Base-by-base conservation (phyloP, 2,888 invertebrate species). In the Melitaea athalia region DNA sequence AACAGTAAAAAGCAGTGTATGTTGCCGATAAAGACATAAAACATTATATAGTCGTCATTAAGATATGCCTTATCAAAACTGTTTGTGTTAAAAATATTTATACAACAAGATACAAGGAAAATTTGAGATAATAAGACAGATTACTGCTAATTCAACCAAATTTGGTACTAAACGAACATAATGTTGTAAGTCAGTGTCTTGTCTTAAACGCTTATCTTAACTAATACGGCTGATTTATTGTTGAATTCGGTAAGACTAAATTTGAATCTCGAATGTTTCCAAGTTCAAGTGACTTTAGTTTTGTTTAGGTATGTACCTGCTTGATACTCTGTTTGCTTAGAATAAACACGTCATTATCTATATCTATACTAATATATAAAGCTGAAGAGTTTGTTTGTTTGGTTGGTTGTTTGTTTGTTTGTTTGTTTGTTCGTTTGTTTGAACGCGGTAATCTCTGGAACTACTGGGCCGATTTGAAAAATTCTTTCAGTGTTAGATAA, bases 121-220 rank as follows among this genome's bases (percentile, higher is more conserved):
- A 61, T 69, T 47, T 61, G 8, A 83, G 89, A 89, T 90, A 88
- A 85, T 81, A 76, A 70, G 64, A 67, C 71, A 81, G 86, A 87
- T 87, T 86, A 83, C 74, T 73, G 73, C 78, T 80, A 82, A 84
- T 82, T 81, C 82, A 81, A 82, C 87, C 84, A 87, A 85, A 86
- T 87, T 85, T 82, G 79, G 87, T 85, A 81, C 78, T 80, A 85
- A 87, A 85, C 85, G 87, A 84, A 84, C 81, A 66, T 71, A 80
- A 77, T 79, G 79, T 84, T 82, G 78, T 72, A 73, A 73, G 63
- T 68, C 69, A 70, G 67, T 70, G 64, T 67, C 62, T 67, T 80
- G 79, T 82, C 79, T 78, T 70, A 81, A 81, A 81, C 77, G 79
- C 80, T 85, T 89, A 90, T 89, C 88, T 89, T 82, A 86, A 89